These are phyloP conservation scores for Catalaphyllia jardinei DNA, from an alignment of 64 coral and sea anemone species.

Conservation along the genomic window DNA sequence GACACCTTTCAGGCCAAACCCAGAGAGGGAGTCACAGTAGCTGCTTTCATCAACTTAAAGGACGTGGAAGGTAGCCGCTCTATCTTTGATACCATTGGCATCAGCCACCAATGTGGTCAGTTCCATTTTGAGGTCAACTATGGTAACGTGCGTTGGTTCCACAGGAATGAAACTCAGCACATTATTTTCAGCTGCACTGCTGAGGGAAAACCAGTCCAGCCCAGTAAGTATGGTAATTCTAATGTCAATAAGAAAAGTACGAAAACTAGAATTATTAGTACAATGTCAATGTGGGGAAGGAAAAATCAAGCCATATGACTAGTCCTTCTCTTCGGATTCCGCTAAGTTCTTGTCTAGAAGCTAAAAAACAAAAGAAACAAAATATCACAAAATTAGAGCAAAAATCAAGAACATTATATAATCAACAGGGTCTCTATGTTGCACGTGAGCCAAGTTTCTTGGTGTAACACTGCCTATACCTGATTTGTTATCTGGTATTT, in stretches of 20 bases:
- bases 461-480: too few species aligned
- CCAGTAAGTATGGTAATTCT: conserved; percentile 41
- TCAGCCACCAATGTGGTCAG: conserved; percentile 85
- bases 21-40: conserved; percentile 71
- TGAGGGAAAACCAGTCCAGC: conserved; percentile 69
- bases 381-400: too few species aligned
- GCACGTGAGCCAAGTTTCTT: neutral
- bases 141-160: conserved; percentile 93
- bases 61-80: conserved; percentile 86
- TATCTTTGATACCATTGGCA: conserved; percentile 96
- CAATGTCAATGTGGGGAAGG: too few species aligned
- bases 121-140: conserved; percentile 95
- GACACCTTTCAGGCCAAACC: conserved; percentile 96
- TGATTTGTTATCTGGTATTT: neutral
- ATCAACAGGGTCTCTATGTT: too few species aligned
- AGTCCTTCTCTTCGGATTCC: too few species aligned
- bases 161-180: conserved; percentile 90
- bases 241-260: too few species aligned
- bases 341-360: too few species aligned
- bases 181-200: conserved; percentile 91
- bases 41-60: conserved; percentile 87
- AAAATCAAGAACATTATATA: too few species aligned
- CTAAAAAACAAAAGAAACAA: too few species aligned
- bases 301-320: too few species aligned
- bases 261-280: too few species aligned